Evolutionary conservation across 2,888 invertebrate species (phyloP), one percentile per base, ranked within the genome.

Genomic region (Sthenelais limicola): DNA sequence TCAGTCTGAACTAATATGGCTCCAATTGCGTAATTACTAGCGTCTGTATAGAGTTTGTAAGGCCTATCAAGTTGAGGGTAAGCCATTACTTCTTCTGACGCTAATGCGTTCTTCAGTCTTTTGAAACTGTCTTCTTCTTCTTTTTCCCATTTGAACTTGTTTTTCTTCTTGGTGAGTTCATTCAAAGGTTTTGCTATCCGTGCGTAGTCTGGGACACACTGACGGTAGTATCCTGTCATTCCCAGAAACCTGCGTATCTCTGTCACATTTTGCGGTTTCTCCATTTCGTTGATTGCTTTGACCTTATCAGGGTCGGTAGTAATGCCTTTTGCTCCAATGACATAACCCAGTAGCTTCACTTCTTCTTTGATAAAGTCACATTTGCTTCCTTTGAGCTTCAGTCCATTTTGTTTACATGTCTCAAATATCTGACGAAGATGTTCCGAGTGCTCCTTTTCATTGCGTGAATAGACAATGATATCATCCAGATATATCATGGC

Each of bases 381-480:
- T 58, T 77, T 77, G 3, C 32, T 48, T 0, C 74, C 62, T 35
- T 79, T 70, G 1, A 78, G 24, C 15, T 30, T 71, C 15, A 78
- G 43, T 4, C 58, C 72, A 26, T 69, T 51, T 3, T 49, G 33
- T 28, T 38, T n/a, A 9, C 78, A 26, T 35, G 56, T 38, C 7
- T 62, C 32, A 5, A 79, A 35, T 18, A 78, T 70, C 32, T 30
- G 51, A 49, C 28, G n/a, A 26, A 77, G 30, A 54, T 74, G 38
- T 15, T 28, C 21, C 7, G 52, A 21, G 30, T 78, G 77, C 15
- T 72, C 74, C 28, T 48, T 49, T 28, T 43, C 35, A 3, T n/a
- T 33, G 12, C 18, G 12, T 0, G 67, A 66, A 30, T 28, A 73
- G 3, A 77, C 58, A 4, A 76, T 66, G 12, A 76, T 66, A 30